Base-by-base conservation (phyloP, 2,888 invertebrate species). In the Vesta saturnalis region DNA sequence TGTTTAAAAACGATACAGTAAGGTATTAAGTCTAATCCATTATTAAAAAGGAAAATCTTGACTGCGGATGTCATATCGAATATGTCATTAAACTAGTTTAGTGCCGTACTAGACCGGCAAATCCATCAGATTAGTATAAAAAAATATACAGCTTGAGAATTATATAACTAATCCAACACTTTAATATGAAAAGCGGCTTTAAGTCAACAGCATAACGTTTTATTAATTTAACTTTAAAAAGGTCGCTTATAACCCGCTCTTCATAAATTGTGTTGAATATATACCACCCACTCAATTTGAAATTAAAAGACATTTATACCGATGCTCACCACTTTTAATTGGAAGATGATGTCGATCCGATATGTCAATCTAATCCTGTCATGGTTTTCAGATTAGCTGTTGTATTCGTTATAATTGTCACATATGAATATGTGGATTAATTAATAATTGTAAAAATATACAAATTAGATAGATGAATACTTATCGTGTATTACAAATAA, bases 271-370 rank as follows among this genome's bases (percentile, higher is more conserved):
- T 63, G 66, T 58, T 15, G 39, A 30, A 62, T 16, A 58, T 52
- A 59, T 19, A 16, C 46, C 47, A 55, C 67, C 67, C 61, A 70
- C 70, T 60, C 60, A 59, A 60, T 64, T 64, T 64, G 64, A 55
- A 35, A 67, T 63, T 68, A 56, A 61, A 70, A 70, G 58, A 67
- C 62, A 69, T 63, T 60, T 62, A 39, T 57, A 52, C 52, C 55
- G 57, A 71, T 71, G 73, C 73, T 73, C 73, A 73, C 72, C 70
- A 66, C 62, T 75, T 72, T 75, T 75, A 75, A 75, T 75, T 75
- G 75, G 75, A 66, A 68, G 68, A 71, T 67, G 73, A 72, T 71
- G 69, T 66, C 61, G 47, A 52, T 64, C 59, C 56, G 72, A 72
- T 72, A 72, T 68, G 72, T 72, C 72, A 72, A 72, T 70, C 62